These are phyloP conservation scores for Aphelocoma californica DNA, from an alignment of 2,797 vertebrate species.

Conservation along the genomic window DNA sequence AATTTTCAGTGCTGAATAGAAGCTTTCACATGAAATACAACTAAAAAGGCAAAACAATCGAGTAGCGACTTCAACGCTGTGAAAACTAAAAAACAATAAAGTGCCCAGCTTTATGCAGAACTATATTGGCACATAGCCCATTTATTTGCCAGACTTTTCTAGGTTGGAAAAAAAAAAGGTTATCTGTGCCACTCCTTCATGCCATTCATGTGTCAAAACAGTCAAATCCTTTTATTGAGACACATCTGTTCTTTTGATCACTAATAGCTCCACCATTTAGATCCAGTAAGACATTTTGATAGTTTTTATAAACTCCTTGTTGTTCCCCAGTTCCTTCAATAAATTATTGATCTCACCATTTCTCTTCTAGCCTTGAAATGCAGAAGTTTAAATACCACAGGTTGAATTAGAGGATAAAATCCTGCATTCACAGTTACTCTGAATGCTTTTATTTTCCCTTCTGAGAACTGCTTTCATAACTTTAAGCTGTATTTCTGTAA, in stretches of 20 bases:
- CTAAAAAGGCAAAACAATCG: not conserved
- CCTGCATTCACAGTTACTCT: not conserved
- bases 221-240: not conserved
- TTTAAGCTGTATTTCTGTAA: not conserved
- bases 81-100: not conserved
- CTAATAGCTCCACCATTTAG: not conserved
- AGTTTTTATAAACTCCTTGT: not conserved
- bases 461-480: not conserved
- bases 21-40: not conserved
- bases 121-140: not conserved
- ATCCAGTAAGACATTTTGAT: not conserved
- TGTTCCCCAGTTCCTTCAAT: not conserved
- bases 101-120: not conserved
- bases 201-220: accelerated
- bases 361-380: not conserved
- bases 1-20: not conserved
- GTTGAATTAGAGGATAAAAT: not conserved
- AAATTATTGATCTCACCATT: not conserved
- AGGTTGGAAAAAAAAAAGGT: not conserved
- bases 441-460: not conserved
- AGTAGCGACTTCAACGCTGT: not conserved
- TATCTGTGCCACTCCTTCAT: not conserved
- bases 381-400: not conserved
- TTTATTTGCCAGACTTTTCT: not conserved
- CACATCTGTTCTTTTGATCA: not conserved